These are phyloP conservation scores for Achroia grisella DNA, from an alignment of 1,140 invertebrate genomes.

Conservation along the genomic window DNA sequence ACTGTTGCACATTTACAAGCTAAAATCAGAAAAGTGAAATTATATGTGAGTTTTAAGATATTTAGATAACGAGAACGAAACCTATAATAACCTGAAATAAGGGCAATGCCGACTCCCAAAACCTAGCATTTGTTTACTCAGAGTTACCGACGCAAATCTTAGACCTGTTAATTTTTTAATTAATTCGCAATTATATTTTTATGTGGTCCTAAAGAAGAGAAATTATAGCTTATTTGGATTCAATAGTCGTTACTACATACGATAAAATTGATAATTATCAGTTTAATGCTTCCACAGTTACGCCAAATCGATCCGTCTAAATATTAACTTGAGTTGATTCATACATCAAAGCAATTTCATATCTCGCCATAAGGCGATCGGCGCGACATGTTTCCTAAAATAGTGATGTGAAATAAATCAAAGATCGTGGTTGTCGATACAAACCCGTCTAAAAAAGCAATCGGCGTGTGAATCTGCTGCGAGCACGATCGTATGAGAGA, in stretches of 20 bases:
- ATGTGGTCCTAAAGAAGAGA: not conserved
- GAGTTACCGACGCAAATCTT: constrained; percentile 10
- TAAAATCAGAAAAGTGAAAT: too few species aligned
- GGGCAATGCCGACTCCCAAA: too few species aligned
- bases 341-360: constrained; percentile 59
- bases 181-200: not conserved
- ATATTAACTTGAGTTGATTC: constrained; percentile 34
- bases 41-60: too few species aligned
- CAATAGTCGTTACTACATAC: too few species aligned
- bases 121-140: too few species aligned
- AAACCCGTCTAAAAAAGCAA: constrained; percentile 46
- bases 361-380: constrained; percentile 53
- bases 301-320: constrained; percentile 36
- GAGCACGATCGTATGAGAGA: constrained; percentile 52
- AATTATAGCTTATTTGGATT: not conserved
- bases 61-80: too few species aligned
- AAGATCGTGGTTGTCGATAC: constrained; percentile 50
- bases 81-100: too few species aligned
- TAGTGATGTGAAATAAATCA: constrained; percentile 70
- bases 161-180: not conserved
- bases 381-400: constrained; percentile 66
- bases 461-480: constrained; percentile 62
- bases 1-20: too few species aligned
- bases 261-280: not conserved
- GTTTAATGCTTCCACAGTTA: constrained; percentile 20